phyloP scores from a whole-genome alignment of 2,797 vertebrate species.

The Cyprinodon diabolis region DNA sequence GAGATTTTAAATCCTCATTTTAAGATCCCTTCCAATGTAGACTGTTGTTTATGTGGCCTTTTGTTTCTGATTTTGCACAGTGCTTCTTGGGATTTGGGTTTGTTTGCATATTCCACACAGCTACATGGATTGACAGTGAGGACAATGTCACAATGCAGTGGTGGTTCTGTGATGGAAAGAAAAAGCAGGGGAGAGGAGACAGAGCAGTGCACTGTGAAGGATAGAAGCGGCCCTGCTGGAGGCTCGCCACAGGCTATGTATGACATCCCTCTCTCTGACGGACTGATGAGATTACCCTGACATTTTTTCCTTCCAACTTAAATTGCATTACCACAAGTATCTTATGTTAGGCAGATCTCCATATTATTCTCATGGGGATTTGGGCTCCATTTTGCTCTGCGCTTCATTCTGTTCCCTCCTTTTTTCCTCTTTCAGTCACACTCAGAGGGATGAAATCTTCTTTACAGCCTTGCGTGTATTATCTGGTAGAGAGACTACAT shows the following conservation, averaged over 20 bases:
- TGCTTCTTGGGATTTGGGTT: conserved; percentile 47
- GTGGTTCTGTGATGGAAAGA: conserved; percentile 52
- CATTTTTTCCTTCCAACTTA: conserved; percentile 78
- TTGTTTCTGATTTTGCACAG: conserved; percentile 35
- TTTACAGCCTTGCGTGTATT: conserved; percentile 64
- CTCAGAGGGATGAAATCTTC: conserved; percentile 66
- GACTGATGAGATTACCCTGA: conserved; percentile 86
- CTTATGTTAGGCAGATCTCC: conserved; percentile 78
- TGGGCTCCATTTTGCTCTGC: conserved; percentile 68
- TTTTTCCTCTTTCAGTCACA: conserved; percentile 37
- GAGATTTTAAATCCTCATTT: conserved; percentile 28
- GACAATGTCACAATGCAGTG: conserved; percentile 35
- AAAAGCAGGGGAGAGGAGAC: conserved; percentile 56
- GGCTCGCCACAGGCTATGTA: conserved; percentile 83
- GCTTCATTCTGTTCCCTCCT: conserved; percentile 54
- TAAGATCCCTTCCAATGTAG: conserved; percentile 37
- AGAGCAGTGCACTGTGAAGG: conserved; percentile 68
- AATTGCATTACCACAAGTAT: conserved; percentile 81
- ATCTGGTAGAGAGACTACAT: conserved; percentile 42
- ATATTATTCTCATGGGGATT: conserved; percentile 74
- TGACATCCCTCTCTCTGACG: conserved; percentile 83
- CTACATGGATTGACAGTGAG: conserved; percentile 33
- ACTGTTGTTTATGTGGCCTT: conserved; percentile 60
- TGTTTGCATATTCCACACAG: conserved; percentile 3
- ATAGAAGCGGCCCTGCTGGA: conserved; percentile 74